Conservation (phyloP, 2,113 vertebrate genomes). For the Tor tambroides region DNA sequence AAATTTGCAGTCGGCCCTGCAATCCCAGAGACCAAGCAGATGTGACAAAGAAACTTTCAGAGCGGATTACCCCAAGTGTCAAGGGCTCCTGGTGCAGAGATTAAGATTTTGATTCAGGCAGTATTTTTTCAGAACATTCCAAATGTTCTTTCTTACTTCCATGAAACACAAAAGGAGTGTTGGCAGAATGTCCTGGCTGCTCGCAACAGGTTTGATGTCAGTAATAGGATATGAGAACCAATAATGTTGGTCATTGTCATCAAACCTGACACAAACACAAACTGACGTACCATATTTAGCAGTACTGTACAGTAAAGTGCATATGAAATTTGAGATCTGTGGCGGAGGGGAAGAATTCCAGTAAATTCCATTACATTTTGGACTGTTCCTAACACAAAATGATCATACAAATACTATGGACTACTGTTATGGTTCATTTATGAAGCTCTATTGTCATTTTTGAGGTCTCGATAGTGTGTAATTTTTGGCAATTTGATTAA, state of each 20-base stretch:
- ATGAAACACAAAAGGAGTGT: neutral
- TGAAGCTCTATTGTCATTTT: neutral
- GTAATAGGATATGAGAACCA: neutral
- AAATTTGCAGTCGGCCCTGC: constrained; percentile 25
- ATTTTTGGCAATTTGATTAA: too few species aligned
- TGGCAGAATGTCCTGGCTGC: neutral
- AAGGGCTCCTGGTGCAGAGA: neutral
- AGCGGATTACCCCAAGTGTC: constrained; percentile 48
- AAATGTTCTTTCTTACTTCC: neutral
- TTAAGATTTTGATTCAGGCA: neutral
- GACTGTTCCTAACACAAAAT: neutral
- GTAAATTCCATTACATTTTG: neutral
- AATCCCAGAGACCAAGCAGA: constrained; percentile 42
- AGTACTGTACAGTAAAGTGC: neutral
- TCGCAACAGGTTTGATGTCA: neutral
- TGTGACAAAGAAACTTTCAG: constrained; percentile 51
- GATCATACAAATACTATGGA: neutral
- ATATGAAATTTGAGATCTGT: neutral
- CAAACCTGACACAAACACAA: neutral
- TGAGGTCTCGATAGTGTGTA: neutral
- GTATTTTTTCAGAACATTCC: neutral
- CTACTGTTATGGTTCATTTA: neutral
- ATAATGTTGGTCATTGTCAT: neutral
- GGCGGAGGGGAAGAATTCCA: neutral
- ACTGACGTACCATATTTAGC: neutral